Percentiles rank a stretch among this genome's conserved stretches.
phyloP scores from a whole-genome alignment of 2,113 vertebrate species.

The Protobothrops mucrosquamatus region DNA sequence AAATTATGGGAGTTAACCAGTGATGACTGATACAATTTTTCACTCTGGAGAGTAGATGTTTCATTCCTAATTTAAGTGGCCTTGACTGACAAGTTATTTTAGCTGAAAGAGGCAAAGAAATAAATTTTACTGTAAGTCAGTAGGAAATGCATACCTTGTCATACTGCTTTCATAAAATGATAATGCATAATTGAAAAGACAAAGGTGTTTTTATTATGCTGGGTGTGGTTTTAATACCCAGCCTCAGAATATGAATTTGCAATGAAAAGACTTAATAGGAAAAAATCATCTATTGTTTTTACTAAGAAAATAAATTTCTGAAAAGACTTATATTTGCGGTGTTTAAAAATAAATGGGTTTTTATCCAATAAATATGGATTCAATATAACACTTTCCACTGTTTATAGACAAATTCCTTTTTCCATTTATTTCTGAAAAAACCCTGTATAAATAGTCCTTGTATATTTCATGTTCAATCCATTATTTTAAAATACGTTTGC shows the following conservation, averaged over 20 bases:
- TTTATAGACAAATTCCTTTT: background rate
- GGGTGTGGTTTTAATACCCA: slow-evolving; percentile 54
- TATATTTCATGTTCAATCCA: background rate
- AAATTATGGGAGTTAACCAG: slow-evolving; percentile 13
- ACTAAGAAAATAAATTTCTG: slow-evolving; percentile 29
- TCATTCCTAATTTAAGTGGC: background rate
- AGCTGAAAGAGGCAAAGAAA: background rate
- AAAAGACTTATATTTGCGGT: slow-evolving; percentile 34
- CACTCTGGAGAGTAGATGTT: background rate
- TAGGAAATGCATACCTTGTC: slow-evolving; percentile 13
- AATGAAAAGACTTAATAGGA: slow-evolving; percentile 40
- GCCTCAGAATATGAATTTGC: slow-evolving; percentile 47
- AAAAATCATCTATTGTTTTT: slow-evolving; percentile 17
- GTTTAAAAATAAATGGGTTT: slow-evolving; percentile 45
- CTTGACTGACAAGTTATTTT: slow-evolving; percentile 19
- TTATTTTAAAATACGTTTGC: background rate
- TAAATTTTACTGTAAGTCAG: background rate
- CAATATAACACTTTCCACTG: slow-evolving; percentile 7
- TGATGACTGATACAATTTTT: slow-evolving; percentile 27
- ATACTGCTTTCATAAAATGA: background rate
- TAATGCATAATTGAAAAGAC: slow-evolving; percentile 35
- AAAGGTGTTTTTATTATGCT: slow-evolving; percentile 48
- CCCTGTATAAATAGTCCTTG: background rate
- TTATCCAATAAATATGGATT: slow-evolving; percentile 21
- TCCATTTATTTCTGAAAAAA: background rate